phyloP scores from a whole-genome alignment of 2,113 vertebrate species.

The Nanorana parkeri region DNA sequence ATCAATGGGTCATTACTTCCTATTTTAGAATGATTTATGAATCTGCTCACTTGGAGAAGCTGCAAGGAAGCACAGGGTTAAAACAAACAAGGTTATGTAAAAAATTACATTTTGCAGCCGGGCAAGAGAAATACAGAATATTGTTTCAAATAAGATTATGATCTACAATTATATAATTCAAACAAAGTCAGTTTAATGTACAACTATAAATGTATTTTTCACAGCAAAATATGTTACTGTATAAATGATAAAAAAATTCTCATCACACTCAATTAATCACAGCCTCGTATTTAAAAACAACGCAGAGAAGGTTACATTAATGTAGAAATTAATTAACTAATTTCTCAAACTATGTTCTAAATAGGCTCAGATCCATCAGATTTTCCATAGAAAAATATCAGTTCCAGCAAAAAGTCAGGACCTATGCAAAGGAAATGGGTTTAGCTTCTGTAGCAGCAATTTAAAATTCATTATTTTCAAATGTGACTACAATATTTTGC shows the following conservation, averaged over 20 bases:
- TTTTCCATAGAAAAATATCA: constrained; percentile 65
- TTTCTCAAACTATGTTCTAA: constrained; percentile 66
- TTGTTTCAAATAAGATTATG: constrained; percentile 74
- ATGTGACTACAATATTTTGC: constrained; percentile 55
- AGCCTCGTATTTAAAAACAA: constrained; percentile 71
- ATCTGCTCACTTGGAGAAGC: constrained; percentile 65
- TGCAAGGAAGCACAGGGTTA: constrained; percentile 1
- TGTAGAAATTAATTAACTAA: constrained; percentile 76
- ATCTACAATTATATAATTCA: constrained; percentile 73
- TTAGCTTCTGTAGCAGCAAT: constrained; percentile 58
- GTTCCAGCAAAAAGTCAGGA: constrained; percentile 58
- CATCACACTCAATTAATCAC: constrained; percentile 74
- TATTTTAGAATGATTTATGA: constrained; percentile 77
- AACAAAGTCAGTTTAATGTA: constrained; percentile 67
- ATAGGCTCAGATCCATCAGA: constrained; percentile 66
- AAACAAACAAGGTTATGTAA: constrained; percentile 35
- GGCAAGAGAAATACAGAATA: constrained; percentile 70
- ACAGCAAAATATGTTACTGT: constrained; percentile 62
- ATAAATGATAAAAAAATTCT: constrained; percentile 73
- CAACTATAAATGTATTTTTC: constrained; percentile 65
- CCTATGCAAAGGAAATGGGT: constrained; percentile 62
- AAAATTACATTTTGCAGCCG: constrained; percentile 62
- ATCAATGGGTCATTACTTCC: constrained; percentile 83
- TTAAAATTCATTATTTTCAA: constrained; percentile 63
- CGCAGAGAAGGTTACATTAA: constrained; percentile 70